phyloP scores from a whole-genome alignment of 2,888 invertebrate genomes.

The Branchipolynoe longqiensis region DNA sequence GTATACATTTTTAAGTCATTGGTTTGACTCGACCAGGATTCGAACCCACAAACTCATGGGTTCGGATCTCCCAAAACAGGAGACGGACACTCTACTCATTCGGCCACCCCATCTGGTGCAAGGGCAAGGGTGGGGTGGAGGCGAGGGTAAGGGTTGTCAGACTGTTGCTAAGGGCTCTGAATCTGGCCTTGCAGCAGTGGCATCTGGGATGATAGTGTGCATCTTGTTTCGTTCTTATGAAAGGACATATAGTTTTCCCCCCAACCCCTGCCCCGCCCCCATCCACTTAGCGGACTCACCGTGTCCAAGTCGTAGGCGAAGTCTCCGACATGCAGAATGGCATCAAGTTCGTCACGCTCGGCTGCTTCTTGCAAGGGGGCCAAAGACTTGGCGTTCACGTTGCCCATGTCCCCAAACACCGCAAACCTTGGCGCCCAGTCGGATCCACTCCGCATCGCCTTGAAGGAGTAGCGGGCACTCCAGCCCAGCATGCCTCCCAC shows the following conservation, averaged over 20 bases:
- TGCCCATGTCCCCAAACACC: constrained; percentile 97
- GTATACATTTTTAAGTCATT: too few relatives aligned
- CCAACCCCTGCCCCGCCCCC: not conserved
- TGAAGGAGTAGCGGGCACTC: constrained; percentile 91
- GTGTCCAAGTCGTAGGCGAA: constrained; percentile 96
- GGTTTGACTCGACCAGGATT: too few relatives aligned
- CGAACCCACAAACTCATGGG: too few relatives aligned
- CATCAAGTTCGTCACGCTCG: constrained; percentile 87
- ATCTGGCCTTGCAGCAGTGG: not conserved
- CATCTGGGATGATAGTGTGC: not conserved
- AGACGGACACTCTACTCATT: too few relatives aligned
- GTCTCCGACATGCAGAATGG: constrained; percentile 93
- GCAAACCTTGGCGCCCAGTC: constrained; percentile 90
- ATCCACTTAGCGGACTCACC: constrained; percentile 81
- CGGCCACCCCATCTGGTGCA: too few relatives aligned
- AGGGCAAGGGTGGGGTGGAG: too few relatives aligned
- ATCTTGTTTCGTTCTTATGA: not conserved
- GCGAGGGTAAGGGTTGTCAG: too few relatives aligned
- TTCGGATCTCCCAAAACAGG: too few relatives aligned
- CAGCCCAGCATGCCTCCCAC: constrained; percentile 85
- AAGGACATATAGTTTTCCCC: not conserved
- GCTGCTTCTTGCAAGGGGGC: constrained; percentile 92
- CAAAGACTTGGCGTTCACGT: constrained; percentile 93
- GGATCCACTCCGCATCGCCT: constrained; percentile 86
- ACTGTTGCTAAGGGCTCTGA: too few relatives aligned